These are phyloP conservation scores for Nomada goodeniana DNA, from an alignment of 2,888 invertebrate genomes.

Conservation along the genomic window DNA sequence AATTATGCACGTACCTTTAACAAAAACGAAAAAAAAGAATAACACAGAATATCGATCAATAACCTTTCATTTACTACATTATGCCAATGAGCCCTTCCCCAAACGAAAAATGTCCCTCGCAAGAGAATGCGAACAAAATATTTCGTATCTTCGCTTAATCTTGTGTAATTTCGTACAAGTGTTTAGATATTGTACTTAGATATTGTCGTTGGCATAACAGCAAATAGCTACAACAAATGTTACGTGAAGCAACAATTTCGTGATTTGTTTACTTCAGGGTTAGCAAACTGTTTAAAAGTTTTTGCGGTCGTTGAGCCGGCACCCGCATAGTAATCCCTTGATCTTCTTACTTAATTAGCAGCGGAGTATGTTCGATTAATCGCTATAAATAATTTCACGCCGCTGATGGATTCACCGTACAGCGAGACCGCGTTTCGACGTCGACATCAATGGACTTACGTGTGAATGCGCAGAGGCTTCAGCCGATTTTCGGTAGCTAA, in stretches of 20 bases:
- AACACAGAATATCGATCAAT: too few species aligned
- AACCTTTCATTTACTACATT: too few species aligned
- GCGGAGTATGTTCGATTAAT: conserved; percentile 61
- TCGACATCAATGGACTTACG: conserved; percentile 24
- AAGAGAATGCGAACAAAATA: too few species aligned
- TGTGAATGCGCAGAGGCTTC: conserved; percentile 31
- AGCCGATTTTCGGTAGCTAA: conserved; percentile 68
- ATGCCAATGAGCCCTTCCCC: too few species aligned
- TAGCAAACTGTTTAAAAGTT: background rate
- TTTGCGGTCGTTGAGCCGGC: background rate
- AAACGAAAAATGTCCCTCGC: too few species aligned
- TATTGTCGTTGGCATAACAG: too few species aligned
- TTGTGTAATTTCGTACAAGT: too few species aligned
- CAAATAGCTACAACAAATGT: background rate
- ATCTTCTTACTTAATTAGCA: conserved; percentile 75
- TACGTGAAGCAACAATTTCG: background rate
- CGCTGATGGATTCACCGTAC: conserved; percentile 61
- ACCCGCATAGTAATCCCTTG: conserved; percentile 67
- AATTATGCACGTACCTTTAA: too few species aligned
- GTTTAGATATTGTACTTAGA: too few species aligned
- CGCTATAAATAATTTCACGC: conserved; percentile 70
- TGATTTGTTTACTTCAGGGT: background rate
- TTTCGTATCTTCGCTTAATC: too few species aligned
- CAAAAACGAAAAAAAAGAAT: too few species aligned
- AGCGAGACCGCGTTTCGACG: conserved; percentile 24